phyloP scores from a whole-genome alignment of 2,888 invertebrate species.

The Venusia cambrica region DNA sequence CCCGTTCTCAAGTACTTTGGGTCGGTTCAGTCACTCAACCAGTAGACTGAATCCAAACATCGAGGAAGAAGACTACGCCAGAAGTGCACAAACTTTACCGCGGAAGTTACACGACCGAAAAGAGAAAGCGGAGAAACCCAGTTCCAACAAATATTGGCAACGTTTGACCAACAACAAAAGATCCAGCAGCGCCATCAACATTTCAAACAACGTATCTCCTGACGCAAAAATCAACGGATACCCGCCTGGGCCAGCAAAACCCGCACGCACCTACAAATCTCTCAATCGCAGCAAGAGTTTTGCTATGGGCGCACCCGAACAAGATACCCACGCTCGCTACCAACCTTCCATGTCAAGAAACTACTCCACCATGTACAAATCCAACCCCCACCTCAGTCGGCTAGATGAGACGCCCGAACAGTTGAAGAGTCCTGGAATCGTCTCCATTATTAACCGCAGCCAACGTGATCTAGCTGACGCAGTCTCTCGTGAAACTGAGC shows the following conservation, averaged over 20 bases:
- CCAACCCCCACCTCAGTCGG: constrained; percentile 88
- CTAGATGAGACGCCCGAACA: constrained; percentile 86
- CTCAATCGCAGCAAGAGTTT: constrained; percentile 92
- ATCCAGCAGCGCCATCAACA: constrained; percentile 84
- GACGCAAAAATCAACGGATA: constrained; percentile 70
- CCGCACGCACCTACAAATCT: constrained; percentile 89
- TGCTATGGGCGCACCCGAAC: constrained; percentile 87
- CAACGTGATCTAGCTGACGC: constrained; percentile 88
- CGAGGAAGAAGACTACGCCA: constrained; percentile 76
- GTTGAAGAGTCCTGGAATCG: constrained; percentile 91
- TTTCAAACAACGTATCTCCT: constrained; percentile 71
- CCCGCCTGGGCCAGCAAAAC: constrained; percentile 86
- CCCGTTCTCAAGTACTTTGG: constrained; percentile 87
- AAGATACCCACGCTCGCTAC: constrained; percentile 72
- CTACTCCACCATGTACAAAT: constrained; percentile 85
- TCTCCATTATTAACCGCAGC: constrained; percentile 91
- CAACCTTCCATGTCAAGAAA: constrained; percentile 71
- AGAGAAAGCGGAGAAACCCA: constrained; percentile 69
- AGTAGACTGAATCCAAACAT: constrained; percentile 84
- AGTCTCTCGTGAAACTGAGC: constrained; percentile 74
- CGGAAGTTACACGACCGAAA: constrained; percentile 81
- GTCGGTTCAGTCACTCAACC: constrained; percentile 91
- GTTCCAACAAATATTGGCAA: constrained; percentile 71
- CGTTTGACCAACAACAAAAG: constrained; percentile 77
- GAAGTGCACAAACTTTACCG: constrained; percentile 89